Base-by-base conservation (phyloP, 2,797 vertebrate genomes). In the Neopelma chrysocephalum region DNA sequence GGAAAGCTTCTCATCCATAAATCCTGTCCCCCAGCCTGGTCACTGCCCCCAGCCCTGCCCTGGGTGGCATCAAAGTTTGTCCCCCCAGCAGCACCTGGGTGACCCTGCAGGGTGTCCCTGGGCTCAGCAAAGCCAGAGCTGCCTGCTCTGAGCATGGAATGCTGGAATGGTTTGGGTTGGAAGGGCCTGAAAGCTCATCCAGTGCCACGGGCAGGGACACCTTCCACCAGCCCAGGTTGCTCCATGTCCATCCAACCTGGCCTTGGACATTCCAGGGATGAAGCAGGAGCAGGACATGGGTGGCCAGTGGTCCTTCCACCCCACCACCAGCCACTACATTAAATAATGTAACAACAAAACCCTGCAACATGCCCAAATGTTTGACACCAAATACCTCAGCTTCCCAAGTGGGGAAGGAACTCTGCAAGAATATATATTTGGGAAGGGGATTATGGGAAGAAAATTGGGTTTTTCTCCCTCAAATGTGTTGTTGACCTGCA, bases 401-500 rank as follows among this genome's bases (percentile, higher is more conserved):
- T 23, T 80, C 32, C 38, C 34, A 22, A 70, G n/a, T 1, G 6
- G 12, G 54, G 40, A 64, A 75, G 1, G 43, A 45, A 10, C 12
- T 26, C 62, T 19, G 2, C 10, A 27, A 64, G 26, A 75, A 92
- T 57, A 58, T 13, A 12, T 3, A 51, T 40, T 51, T 62, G 22
- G 38, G 21, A 50, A 60, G 36, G 31, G 38, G 16, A 36, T 51
- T 60, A 13, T 6, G 16, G 29, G 66, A 18, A 29, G 64, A 58
- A 72, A 36, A 6, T 1, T 0, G 12, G 15, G 3, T 1, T 0
- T 3, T 25, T 38, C 48, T 69, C 38, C 48, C 36, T 58, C 26
- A 77, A 47, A 20, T 13, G 11, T 47, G 16, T 13, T 71, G 20
- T 47, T 31, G 58, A 53, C 26, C 14, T 42, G 23, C 58, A 31